These are phyloP conservation scores for Odobenus rosmarus DNA, from an alignment of 2,113 vertebrate species.

Conservation along the genomic window DNA sequence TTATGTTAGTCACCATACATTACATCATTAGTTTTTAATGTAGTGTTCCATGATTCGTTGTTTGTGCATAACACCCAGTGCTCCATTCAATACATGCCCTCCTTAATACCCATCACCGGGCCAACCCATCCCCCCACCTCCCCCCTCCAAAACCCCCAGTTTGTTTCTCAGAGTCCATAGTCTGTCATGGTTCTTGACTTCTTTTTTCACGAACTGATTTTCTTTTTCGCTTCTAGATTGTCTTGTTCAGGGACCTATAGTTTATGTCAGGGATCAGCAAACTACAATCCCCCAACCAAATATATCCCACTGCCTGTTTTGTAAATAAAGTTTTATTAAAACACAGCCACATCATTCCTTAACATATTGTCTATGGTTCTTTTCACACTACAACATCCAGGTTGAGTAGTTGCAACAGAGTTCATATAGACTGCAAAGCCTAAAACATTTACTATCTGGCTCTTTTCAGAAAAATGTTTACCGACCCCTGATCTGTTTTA, in stretches of 20 bases:
- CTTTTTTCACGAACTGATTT: background rate
- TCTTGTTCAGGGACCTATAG: background rate
- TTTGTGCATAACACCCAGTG: no score
- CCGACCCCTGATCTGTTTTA: background rate
- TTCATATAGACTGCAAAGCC: background rate
- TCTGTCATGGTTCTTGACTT: background rate
- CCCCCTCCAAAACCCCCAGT: no score
- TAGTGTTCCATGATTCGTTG: no score
- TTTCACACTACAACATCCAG: background rate
- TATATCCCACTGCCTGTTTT: background rate
- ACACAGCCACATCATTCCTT: background rate
- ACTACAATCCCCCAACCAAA: background rate
- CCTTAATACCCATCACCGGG: no score
- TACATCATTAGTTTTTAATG: no score
- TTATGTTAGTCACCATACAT: no score
- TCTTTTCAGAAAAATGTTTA: slow-evolving; percentile 22
- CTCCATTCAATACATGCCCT: no score
- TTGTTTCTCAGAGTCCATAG: no score
- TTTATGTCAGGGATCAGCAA: background rate
- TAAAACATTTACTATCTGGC: background rate
- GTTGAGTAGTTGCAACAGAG: background rate
- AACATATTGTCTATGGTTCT: background rate
- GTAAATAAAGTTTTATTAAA: background rate
- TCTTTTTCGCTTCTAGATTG: background rate
- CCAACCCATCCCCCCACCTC: no score